Evolutionary conservation across 1,140 invertebrate species (phyloP), one percentile per base, ranked within the genome.

Genomic region (Bombus sylvicola): DNA sequence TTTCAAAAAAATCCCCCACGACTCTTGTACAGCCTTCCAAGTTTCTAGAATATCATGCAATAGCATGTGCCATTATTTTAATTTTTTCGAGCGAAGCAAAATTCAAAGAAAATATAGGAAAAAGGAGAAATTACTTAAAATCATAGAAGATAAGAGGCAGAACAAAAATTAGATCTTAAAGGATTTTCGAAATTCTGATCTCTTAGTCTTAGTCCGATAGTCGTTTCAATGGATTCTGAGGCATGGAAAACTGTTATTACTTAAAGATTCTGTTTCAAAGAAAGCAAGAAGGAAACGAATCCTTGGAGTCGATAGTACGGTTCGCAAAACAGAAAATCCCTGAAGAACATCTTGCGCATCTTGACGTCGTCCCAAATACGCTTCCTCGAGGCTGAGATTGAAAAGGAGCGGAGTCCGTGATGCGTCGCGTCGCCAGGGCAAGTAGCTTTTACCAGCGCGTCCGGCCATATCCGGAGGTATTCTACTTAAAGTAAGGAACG

Each of bases 381-480:
- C 25, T 79, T 79, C n/a, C 31, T 53, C 43, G 34, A 9, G 62
- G 28, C 2, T 25, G 43, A 53, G 41, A 80, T 74, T 57, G 57
- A 74, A 64, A 47, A 81, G 69, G 37, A 73, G 10, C 43, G 31
- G n/a, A 22, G 47, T 78, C 43, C 74, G 57, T 37, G 75, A 47
- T 43, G 66, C 59, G 59, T 62, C 1, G 5, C 82, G 83, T 85
- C 72, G 15, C 12, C 80, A 18, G 41, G 81, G 39, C 66, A 68
- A 85, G 71, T 75, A 43, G 79, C 77, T 85, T 80, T 85, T 68
- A 80, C 53, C 53, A 31, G 10, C 68, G 39, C 68, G 83, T 62
- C 83, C 47, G 83, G 72, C 68, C 68, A 81, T 81, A 85, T 85
- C 59, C 84, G 79, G 34, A 57, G 68, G 76, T 79, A 80, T 69